These are phyloP conservation scores for Pipistrellus pygmaeus DNA, from an alignment of 2,797 vertebrate genomes.

Conservation along the genomic window DNA sequence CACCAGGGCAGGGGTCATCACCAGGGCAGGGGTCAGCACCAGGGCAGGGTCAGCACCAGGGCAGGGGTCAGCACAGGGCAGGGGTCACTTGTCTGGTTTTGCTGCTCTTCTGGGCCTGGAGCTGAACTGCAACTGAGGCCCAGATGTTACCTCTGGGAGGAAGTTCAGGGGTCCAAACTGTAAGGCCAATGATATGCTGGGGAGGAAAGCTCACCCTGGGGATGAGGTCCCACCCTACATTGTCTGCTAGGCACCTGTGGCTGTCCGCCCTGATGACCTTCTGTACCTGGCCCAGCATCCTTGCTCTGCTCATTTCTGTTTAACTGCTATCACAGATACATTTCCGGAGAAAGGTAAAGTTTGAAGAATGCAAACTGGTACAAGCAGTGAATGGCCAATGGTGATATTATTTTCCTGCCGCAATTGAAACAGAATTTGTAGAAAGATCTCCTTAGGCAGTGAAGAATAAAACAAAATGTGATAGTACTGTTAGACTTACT, in stretches of 20 bases:
- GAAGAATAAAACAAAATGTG: not conserved
- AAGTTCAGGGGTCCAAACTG: not conserved
- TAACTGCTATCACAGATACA: not conserved
- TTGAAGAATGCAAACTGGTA: not conserved
- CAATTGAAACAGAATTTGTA: not conserved
- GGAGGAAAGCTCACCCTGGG: too few relatives aligned
- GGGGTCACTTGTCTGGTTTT: not conserved
- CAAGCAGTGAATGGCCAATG: not conserved
- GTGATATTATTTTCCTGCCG: not conserved
- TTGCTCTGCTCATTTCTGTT: not conserved
- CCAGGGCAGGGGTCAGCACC: too few relatives aligned
- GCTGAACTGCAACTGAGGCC: not conserved
- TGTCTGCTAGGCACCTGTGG: not conserved
- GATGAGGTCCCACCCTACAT: not conserved
- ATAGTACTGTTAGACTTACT: not conserved
- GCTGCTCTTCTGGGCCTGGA: not conserved
- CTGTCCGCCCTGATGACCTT: not conserved
- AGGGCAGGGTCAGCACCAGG: too few relatives aligned
- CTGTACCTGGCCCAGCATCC: not conserved
- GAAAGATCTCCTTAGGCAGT: not conserved
- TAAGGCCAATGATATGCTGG: not conserved
- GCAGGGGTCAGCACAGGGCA: too few relatives aligned
- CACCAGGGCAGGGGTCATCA: too few relatives aligned
- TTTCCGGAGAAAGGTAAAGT: constrained; percentile 5
- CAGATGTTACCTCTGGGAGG: not conserved